Evolutionary conservation across 2,113 vertebrate genomes (phyloP), one percentile per base, ranked within the genome.

Genomic region (Dromaius novaehollandiae): DNA sequence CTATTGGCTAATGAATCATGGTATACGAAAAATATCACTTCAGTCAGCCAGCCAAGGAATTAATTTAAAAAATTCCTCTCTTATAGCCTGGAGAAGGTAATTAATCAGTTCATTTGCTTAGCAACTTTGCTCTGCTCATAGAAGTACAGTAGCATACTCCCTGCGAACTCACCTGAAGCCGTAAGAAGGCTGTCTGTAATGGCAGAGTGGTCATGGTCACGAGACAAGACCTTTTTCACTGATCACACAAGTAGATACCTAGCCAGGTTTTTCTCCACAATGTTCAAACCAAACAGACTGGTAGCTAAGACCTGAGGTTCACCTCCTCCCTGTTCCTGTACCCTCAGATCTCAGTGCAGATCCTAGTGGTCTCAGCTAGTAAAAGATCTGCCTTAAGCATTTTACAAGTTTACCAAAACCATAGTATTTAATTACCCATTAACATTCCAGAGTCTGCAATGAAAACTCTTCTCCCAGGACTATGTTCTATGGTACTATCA

Each of bases 101-200:
- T 76, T 53, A 13, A 26, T 3, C 36, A 12, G 42, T 11, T 85
- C 32, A 17, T 74, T 80, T 56, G 34, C 53, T 14, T 20, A 80
- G 44, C 64, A 94, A 22, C 48, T 53, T 74, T n/a, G 20, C 14
- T 38, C 22, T 38, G 3, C 58, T 40, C 36, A 19, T 1, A 63
- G 3, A 40, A 74, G 6, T 6, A 25, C 1, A 7, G 78, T 21
- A 81, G 44, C 48, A 55, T 0, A 0, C 9, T 73, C n/a, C 32
- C 34, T 51, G 26, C 28, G 16, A 34, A 36, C 40, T 53, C 60
- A 70, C 13, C 44, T 82, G 76, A 70, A 88, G 50, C 50, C 76
- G 53, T 1, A 1, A 21, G 55, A 58, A 36, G 2, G 17, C 56
- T 60, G 11, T 46, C 55, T 38, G 3, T 15, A 38, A 48, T 16